Evolutionary conservation across 2,888 invertebrate genomes (phyloP), one percentile per base, ranked within the genome.

Genomic region (Diploptera punctata): DNA sequence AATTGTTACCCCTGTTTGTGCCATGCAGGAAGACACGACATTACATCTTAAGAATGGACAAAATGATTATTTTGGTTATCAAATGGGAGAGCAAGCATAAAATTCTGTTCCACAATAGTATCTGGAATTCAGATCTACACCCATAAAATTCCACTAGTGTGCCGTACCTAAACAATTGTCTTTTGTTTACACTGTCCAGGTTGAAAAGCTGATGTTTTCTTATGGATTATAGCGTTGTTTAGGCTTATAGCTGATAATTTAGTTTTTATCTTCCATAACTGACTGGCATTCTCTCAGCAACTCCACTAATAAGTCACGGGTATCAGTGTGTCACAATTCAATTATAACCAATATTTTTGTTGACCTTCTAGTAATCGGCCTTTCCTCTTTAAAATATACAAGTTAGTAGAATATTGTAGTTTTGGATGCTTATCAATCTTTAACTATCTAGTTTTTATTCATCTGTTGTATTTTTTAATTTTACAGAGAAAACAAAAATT

Each of bases 151-250:
- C 5, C 3, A 2, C 26, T 2, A 29, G 29, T 29, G 29, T 24
- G 57, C 57, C 26, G 57, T 57, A 57, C 29, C 57, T 57, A n/a
- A 16, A 29, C 57, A 33, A 33, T 33, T 7, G 10, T 57, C n/a
- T 29, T 57, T 57, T 57, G 57, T 57, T 57, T 57, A 31, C 57
- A 57, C 26, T 29, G 57, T 57, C 26, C 57, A 57, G 57, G 13
- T 16, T 57, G 29, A 57, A 24, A 1, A 29, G 57, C 57, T 24
- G n/a, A 29, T 13, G 57, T 29, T 24, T 24, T n/a, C 31, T 18
- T 57, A n/a, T 29, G 29, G 29, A 29, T 57, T 57, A 57, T 57
- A 24, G 16, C 18, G 5, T n/a, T 13, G 57, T 1, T 10, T 57
- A n/a, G 57, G 26, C 57, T 57, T 57, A 29, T 57, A 29, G 57